Base-by-base conservation (phyloP, 2,113 vertebrate genomes). In the Vulpes lagopus region DNA sequence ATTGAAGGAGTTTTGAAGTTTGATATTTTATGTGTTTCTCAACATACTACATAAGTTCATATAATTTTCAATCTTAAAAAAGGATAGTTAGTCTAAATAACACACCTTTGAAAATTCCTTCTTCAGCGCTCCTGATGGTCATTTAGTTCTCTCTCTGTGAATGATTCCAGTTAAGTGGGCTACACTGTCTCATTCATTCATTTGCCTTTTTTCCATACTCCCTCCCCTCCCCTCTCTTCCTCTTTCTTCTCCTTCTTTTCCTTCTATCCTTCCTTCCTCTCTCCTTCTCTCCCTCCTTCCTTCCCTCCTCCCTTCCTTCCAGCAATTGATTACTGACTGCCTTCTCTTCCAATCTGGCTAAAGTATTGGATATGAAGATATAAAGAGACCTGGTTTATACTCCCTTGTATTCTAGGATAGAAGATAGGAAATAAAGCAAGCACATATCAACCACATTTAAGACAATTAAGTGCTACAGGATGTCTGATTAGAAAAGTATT, bases 261-360 rank as follows among this genome's bases (percentile, higher is more conserved):
- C 22, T 49, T 49, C 73, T 51, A 27, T 16, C 43, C 43, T 43
- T 76, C 38, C 43, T 43, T 76, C 25, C 30, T 51, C 20, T 76
- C 49, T 5, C 9, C 7, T 49, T 25, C 3, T 15, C 2, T 38
- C 3, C 7, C 4, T 27, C 38, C 7, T 1, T 10, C 4, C 3
- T 43, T 22, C 5, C 35, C 5, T 43, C 2, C 8, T 30, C 5
- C 25, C 25, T 49, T n/a, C 49, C 1, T 65, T 74, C 59, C 16
- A 76, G 4, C 8, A 81, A 81, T 73, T 89, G 15, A 25, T 38
- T 89, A 7, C 25, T 22, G 7, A 23, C 5, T 95, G 5, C 1
- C 9, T 2, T 57, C 14, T 71, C n/a, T 82, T 86, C 6, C 23
- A 89, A 16, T 38, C 6, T 60, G 16, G 0, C 11, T 93, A 83